Evolutionary conservation across 2,113 vertebrate genomes (phyloP).

Genomic region (Polypterus senegalus): DNA sequence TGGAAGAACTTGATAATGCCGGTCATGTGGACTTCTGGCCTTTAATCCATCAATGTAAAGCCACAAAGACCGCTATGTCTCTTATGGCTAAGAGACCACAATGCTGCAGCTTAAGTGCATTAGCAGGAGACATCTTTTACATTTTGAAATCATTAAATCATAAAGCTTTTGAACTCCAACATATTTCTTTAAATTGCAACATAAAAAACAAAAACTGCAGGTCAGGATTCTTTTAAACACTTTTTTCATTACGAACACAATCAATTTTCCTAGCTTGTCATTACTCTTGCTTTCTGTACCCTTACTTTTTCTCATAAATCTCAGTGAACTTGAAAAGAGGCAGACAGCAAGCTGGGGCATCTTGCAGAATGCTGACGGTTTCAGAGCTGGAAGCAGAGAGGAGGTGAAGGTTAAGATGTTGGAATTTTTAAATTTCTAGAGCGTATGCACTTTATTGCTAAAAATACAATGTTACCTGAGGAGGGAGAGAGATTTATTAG

Average conservation of each 20-base stretch:
- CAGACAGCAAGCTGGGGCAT: constrained; percentile 85
- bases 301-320: constrained; percentile 93
- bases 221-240: background rate
- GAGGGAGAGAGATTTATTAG: constrained; percentile 68
- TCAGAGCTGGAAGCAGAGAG: constrained; percentile 56
- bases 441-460: background rate
- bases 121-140: too few relatives aligned
- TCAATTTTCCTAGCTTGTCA: background rate
- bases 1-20: too few relatives aligned
- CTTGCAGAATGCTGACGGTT: constrained; percentile 75
- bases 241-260: background rate
- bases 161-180: too few relatives aligned
- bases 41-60: too few relatives aligned
- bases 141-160: too few relatives aligned
- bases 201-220: too few relatives aligned
- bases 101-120: too few relatives aligned
- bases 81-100: too few relatives aligned
- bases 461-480: constrained; percentile 57
- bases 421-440: background rate
- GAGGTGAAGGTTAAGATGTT: background rate
- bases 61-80: too few relatives aligned
- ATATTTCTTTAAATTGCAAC: too few relatives aligned
- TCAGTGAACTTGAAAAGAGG: constrained; percentile 88
- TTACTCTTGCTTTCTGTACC: background rate
- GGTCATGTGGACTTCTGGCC: too few relatives aligned